These are phyloP conservation scores for Megaceryle torquata DNA, from an alignment of 2,113 vertebrate species.

Conservation along the genomic window DNA sequence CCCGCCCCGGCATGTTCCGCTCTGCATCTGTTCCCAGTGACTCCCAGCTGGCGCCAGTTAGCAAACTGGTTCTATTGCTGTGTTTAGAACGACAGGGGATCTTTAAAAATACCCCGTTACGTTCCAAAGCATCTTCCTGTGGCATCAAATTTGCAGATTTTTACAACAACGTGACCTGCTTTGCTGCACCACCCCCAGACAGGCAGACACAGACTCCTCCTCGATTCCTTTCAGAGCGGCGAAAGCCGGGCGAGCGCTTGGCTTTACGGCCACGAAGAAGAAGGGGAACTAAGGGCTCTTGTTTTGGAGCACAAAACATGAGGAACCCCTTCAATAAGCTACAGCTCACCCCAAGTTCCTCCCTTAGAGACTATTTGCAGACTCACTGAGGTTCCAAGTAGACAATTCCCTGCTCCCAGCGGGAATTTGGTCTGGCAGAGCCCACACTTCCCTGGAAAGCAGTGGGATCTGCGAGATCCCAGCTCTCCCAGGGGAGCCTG, in stretches of 20 bases:
- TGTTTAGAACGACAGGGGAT: neutral
- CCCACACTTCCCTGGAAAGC: neutral
- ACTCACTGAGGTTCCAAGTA: no score
- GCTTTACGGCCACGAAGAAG: neutral
- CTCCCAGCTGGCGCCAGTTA: neutral
- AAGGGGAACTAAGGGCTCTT: neutral
- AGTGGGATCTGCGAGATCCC: fast-evolving
- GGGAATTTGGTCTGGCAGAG: neutral
- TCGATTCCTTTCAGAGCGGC: neutral
- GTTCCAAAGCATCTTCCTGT: neutral
- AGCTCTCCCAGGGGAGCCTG: neutral
- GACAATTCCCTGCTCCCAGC: neutral
- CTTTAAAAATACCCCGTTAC: neutral
- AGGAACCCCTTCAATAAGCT: neutral
- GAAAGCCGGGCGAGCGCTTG: neutral
- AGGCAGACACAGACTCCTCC: neutral
- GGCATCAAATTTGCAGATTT: neutral
- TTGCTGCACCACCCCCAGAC: neutral
- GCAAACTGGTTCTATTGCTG: no score
- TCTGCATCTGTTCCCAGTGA: no score
- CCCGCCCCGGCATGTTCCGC: no score
- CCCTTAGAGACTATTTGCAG: no score
- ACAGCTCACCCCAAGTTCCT: neutral
- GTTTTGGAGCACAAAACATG: neutral
- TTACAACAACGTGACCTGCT: neutral